Base-by-base conservation (phyloP, 2,888 invertebrate genomes). In the Drosophila tanythrix region DNA sequence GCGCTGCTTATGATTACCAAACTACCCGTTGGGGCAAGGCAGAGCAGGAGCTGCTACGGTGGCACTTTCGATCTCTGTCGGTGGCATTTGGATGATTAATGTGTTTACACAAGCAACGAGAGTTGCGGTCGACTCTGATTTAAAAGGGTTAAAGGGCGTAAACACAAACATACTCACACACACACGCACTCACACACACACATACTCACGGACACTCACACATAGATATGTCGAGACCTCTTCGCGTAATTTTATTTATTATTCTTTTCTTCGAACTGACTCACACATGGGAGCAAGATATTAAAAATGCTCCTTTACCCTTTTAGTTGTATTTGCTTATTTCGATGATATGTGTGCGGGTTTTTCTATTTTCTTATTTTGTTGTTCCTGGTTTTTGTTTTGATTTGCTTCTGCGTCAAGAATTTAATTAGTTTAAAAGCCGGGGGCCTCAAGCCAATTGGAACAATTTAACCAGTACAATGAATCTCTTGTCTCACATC, bases 1-100 rank as follows among this genome's bases (percentile, higher is more conserved):
- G 72, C 70, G 72, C 85, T 82, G 83, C 74, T 86, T 86, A 89
- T 86, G 87, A 86, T 81, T 81, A 71, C 76, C 79, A 70, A 83
- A 70, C 68, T 76, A 76, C 64, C 67, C 72, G 65, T n/a, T 52
- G 21, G 27, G 33, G 33, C 25, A 27, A 60, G 27, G 29, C 65
- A 64, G 7, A 40, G 33, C 13, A 48, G 74, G 50, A 52, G 70
- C 55, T 59, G 51, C 70, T 59, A 43, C 46, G 75, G 75, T 78
- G 87, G 82, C 89, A 85, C 90, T 90, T 90, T 86, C 85, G 85
- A 88, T 86, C 89, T 90, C 89, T 90, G 90, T 89, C 89, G 86
- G 87, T 86, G 90, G 90, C 89, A 89, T 83, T 86, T 79, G 88
- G 87, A 90, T 86, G 86, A 86, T 86, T 90, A 86, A 86, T 86